phyloP scores from a whole-genome alignment of 2,888 invertebrate species.

The Atherix ibis region DNA sequence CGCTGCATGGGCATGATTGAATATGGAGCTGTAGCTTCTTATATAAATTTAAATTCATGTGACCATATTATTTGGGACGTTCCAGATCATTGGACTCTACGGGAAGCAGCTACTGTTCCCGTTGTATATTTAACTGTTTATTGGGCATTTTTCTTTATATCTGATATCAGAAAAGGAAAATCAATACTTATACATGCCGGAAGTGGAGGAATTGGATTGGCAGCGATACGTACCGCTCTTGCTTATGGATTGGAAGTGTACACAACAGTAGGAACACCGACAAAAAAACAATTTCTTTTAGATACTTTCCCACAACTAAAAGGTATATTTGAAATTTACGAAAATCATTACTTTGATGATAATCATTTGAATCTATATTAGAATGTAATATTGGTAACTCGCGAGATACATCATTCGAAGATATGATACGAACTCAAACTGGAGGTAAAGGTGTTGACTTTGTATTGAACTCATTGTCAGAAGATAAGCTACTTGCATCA shows the following conservation, averaged over 20 bases:
- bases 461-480: constrained; percentile 80
- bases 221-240: constrained; percentile 58
- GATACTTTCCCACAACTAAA: constrained; percentile 37
- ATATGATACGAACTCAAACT: constrained; percentile 63
- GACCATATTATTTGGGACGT: constrained; percentile 41
- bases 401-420: constrained; percentile 72
- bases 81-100: constrained; percentile 54
- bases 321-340: constrained; percentile 26
- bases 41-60: too few relatives aligned
- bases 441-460: constrained; percentile 79
- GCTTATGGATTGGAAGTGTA: constrained; percentile 46
- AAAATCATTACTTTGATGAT: too few relatives aligned
- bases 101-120: constrained; percentile 63
- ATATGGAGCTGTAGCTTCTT: constrained; percentile 38
- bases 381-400: constrained; percentile 69
- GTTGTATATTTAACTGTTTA: constrained; percentile 60
- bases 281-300: constrained; percentile 47
- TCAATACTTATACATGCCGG: constrained; percentile 41
- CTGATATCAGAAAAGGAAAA: constrained; percentile 26
- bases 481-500: constrained; percentile 71
- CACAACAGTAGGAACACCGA: constrained; percentile 52
- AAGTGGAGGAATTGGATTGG: constrained; percentile 60
- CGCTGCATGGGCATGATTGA: constrained; percentile 48
- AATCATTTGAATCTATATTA: constrained; percentile 18
- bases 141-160: constrained; percentile 33